A percentile compares a stretch with the other conserved stretches of the same genome.
Conservation (phyloP, 2,797 vertebrate genomes). For the Pempheris klunzingeri region DNA sequence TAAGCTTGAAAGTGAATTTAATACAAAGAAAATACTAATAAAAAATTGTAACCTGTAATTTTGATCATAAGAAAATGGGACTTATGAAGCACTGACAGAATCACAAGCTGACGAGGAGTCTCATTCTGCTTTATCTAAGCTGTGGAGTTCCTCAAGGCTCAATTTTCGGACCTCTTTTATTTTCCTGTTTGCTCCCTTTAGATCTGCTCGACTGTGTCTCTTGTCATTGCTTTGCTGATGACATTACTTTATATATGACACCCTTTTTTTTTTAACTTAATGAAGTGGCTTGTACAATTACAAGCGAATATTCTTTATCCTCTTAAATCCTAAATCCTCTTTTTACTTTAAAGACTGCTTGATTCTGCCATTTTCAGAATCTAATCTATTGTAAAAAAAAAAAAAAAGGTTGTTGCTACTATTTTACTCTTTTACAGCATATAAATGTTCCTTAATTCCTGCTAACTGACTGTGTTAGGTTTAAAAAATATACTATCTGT, state of each 20-base stretch:
- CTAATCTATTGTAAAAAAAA: background rate
- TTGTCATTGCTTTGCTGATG: background rate
- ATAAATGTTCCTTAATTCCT: background rate
- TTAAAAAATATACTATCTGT: background rate
- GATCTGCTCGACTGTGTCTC: background rate
- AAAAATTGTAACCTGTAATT: background rate
- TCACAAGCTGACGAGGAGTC: background rate
- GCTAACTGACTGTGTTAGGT: background rate
- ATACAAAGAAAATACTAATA: background rate
- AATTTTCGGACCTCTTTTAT: background rate
- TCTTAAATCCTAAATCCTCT: too few relatives aligned
- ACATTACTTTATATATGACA: background rate
- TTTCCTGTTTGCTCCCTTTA: background rate
- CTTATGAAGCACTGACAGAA: background rate
- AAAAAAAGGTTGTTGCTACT: background rate
- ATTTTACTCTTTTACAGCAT: slow-evolving; percentile 9
- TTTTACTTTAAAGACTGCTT: too few relatives aligned
- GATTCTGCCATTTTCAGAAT: background rate
- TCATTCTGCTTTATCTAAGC: background rate
- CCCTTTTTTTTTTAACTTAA: background rate
- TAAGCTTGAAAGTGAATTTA: background rate
- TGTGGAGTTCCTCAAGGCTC: slow-evolving; percentile 10
- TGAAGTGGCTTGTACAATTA: too few relatives aligned
- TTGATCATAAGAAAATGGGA: too few relatives aligned
- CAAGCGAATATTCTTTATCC: too few relatives aligned